phyloP scores from a whole-genome alignment of 2,113 vertebrate species.

The Protomyctophum bolini region DNA sequence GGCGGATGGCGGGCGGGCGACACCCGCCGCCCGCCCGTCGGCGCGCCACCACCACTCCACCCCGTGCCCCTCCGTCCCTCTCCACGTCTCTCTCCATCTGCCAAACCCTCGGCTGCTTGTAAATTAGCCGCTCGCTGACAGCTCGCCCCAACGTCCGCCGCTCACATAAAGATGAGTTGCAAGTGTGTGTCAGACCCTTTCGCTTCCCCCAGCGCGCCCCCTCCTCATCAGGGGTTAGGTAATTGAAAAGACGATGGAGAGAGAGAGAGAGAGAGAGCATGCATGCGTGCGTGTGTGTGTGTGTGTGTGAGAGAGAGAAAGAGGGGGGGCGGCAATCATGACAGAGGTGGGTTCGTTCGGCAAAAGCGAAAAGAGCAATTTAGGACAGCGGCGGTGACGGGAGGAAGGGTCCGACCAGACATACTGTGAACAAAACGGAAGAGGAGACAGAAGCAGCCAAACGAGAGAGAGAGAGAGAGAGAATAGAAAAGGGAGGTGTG shows the following conservation, averaged over 20 bases:
- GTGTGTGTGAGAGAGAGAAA: not conserved
- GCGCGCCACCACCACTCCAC: conserved; percentile 4
- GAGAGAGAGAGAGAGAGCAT: not conserved
- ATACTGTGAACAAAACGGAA: not conserved
- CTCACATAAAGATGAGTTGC: conserved; percentile 26
- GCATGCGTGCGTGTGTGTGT: too few species aligned
- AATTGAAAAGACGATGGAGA: conserved; percentile 4
- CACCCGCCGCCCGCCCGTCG: not conserved
- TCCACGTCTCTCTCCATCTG: conserved; percentile 3
- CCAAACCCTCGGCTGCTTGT: conserved; percentile 11
- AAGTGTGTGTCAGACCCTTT: conserved; percentile 9
- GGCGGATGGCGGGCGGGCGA: too few species aligned
- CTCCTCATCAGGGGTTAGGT: not conserved
- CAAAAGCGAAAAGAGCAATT: not conserved
- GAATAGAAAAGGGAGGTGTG: not conserved
- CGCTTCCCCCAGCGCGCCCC: not conserved
- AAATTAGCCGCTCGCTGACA: conserved; percentile 35
- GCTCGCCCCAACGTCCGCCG: conserved; percentile 17
- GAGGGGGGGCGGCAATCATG: not conserved
- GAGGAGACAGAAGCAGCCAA: not conserved
- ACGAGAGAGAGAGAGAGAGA: not conserved
- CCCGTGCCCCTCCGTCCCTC: not conserved
- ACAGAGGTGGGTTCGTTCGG: too few species aligned
- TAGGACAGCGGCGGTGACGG: not conserved
- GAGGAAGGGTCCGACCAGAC: not conserved